Base-by-base conservation (phyloP, 2,797 vertebrate genomes). In the Rhodeus uyekii region DNA sequence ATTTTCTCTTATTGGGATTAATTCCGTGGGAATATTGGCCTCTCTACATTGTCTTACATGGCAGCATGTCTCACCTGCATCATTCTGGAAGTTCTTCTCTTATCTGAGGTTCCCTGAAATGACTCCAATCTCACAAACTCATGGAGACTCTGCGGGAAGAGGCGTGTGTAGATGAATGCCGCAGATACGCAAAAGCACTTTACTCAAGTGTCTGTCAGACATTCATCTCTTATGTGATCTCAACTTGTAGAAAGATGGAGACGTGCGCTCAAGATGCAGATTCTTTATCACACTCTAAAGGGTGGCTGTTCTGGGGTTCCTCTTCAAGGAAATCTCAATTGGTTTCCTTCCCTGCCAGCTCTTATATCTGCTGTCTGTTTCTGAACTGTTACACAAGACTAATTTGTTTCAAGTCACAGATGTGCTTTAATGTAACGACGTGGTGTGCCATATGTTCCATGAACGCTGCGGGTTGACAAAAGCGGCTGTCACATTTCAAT, bases 331-430 rank as follows among this genome's bases (percentile, higher is more conserved):
- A 79, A 64, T 71, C 74, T 55, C n/a, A 22, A 69, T 65, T 63
- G 39, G 55, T 86, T 88, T 87, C 7, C 81, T 88, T 80, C 77
- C 34, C 69, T 87, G 85, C 77, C 80, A 89, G 69, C 44, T 81
- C 82, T 16, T 77, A 74, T n/a, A 83, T 86, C 60, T 81, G 4
- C 63, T 50, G 64, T 34, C 78, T 19, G 68, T 71, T 18, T 36
- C 67, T 53, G 71, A 79, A 60, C 32, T 44, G 60, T 32, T 58
- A 36, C 24, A 60, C 38, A 24, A 84, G n/a, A 86, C 75, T 76
- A 81, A 86, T 50, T 53, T 48, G 50, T 46, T 63, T 85, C 87
- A 85, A 80, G 81, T 78, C 80, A 87, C 81, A 88, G 79, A 76
- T 74, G 42, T 64, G 75, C 32, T 50, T 53, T 82, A 74, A 74